phyloP scores from a whole-genome alignment of 64 coral and sea anemone species.

The Hydrozoanthus tunicans region DNA sequence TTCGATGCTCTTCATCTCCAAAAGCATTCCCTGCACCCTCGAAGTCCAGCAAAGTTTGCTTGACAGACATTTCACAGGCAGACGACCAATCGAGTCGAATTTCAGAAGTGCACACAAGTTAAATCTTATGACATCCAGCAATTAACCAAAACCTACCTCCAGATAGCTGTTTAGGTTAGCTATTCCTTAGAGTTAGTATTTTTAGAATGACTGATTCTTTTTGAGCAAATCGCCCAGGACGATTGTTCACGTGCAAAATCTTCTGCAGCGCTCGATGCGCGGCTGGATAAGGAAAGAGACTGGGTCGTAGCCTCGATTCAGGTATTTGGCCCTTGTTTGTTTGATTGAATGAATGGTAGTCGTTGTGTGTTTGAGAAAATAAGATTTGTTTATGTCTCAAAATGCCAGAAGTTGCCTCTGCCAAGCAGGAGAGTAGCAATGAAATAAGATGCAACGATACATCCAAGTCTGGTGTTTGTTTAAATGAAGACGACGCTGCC shows the following conservation, averaged over 20 bases:
- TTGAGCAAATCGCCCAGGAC: background rate
- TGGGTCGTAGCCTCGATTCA: conserved; percentile 23
- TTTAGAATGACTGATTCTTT: background rate
- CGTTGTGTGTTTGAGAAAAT: background rate
- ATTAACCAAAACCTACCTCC: background rate
- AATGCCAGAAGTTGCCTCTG: conserved; percentile 46
- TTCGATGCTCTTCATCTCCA: conserved; percentile 45
- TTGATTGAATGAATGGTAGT: background rate
- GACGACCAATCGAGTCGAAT: background rate
- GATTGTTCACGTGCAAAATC: background rate
- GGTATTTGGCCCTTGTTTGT: background rate
- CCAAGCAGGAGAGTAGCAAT: conserved; percentile 19
- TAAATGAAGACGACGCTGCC: background rate
- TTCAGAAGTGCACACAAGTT: background rate
- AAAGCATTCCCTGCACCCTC: conserved; percentile 30
- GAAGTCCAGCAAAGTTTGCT: conserved; percentile 69
- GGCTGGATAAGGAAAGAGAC: background rate
- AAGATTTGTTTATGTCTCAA: background rate
- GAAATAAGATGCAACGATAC: conserved; percentile 10
- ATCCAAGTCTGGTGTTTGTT: background rate
- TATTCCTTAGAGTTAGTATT: background rate
- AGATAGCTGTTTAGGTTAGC: background rate
- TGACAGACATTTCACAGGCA: conserved; percentile 36
- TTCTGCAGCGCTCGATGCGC: too few species aligned
- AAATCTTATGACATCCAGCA: background rate